Evolutionary conservation across 2,113 vertebrate species (phyloP).

Genomic region (Podiceps cristatus): DNA sequence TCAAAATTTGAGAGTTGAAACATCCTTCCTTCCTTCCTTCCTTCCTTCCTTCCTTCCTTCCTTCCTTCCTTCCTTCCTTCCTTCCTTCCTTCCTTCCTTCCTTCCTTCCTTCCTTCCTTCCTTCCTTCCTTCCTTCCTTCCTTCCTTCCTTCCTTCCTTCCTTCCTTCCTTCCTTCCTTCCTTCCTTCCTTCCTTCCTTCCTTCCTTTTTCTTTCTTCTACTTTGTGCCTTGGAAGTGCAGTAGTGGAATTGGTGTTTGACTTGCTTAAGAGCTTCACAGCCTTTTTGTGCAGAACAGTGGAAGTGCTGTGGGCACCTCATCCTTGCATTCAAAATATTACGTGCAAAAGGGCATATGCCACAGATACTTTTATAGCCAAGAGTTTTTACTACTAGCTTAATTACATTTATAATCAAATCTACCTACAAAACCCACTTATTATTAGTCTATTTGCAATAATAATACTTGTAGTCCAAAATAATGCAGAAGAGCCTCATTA

Average conservation of each 20-base stretch:
- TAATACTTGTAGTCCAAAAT: background rate
- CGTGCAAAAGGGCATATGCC: rapidly evolving
- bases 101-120: no score
- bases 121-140: no score
- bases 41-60: no score
- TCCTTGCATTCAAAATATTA: background rate
- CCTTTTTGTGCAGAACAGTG: background rate
- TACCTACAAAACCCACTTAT: background rate
- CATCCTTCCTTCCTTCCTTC: no score
- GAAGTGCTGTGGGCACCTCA: background rate
- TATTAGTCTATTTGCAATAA: background rate
- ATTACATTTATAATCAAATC: background rate
- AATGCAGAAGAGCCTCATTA: background rate
- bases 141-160: no score
- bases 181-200: no score
- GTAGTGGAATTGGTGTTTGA: background rate
- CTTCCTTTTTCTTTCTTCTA: background rate
- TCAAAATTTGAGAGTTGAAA: background rate
- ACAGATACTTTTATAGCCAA: background rate
- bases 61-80: no score
- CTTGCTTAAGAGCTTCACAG: background rate
- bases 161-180: no score
- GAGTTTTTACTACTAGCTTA: background rate
- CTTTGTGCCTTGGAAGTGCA: background rate
- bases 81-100: no score